Evolutionary conservation across 2,797 vertebrate genomes (phyloP).

Genomic region (Gambelia wislizenii): DNA sequence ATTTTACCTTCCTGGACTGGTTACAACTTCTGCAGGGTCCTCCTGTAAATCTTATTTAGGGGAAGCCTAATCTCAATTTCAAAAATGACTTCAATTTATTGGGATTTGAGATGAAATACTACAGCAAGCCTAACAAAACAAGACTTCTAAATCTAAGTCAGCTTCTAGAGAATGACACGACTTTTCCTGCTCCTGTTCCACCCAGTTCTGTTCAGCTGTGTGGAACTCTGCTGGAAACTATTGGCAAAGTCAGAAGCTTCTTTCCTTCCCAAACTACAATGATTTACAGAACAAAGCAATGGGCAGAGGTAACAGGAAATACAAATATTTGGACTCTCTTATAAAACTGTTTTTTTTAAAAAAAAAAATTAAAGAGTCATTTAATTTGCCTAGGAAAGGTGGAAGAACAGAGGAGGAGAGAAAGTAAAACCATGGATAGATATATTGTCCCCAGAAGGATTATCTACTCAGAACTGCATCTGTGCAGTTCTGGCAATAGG

Average conservation of each 20-base stretch:
- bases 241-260: constrained; percentile 27
- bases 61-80: background rate
- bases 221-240: constrained; percentile 32
- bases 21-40: background rate
- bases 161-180: constrained; percentile 27
- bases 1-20: background rate
- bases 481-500: constrained; percentile 50
- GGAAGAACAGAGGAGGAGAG: constrained; percentile 35
- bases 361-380: constrained; percentile 45
- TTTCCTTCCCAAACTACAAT: constrained; percentile 39
- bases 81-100: background rate
- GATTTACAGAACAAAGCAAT: constrained; percentile 48
- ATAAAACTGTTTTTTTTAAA: constrained; percentile 54
- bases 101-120: background rate
- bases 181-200: constrained; percentile 16
- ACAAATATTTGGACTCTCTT: constrained; percentile 52
- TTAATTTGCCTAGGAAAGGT: constrained; percentile 67
- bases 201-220: constrained; percentile 38
- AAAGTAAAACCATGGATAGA: constrained; percentile 35
- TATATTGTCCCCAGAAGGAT: constrained; percentile 39
- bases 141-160: constrained; percentile 22
- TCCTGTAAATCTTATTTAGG: background rate
- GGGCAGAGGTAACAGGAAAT: constrained; percentile 52
- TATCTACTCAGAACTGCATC: constrained; percentile 9
- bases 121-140: background rate